phyloP scores from a whole-genome alignment of 2,888 invertebrate genomes.

The Latheticus oryzae region DNA sequence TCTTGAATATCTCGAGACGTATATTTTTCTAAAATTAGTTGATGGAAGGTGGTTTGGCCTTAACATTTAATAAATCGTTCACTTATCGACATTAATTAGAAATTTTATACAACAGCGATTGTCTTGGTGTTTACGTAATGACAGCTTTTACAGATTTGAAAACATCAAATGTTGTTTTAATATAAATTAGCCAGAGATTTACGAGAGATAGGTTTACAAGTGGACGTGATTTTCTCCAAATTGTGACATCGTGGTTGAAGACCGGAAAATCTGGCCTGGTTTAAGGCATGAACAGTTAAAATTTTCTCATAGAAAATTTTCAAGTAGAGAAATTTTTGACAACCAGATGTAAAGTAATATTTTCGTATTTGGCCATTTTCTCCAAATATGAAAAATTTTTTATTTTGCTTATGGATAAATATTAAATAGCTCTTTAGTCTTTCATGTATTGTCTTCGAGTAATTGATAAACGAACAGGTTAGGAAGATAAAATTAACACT shows the following conservation, averaged over 20 bases:
- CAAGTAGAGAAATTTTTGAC: no score
- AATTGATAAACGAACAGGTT: no score
- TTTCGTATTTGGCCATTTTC: no score
- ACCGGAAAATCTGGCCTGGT: constrained; percentile 33
- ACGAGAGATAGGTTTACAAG: constrained; percentile 21
- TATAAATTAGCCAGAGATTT: constrained; percentile 9
- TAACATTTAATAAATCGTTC: constrained; percentile 58
- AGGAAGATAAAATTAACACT: no score
- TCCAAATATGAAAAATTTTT: no score
- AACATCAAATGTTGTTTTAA: no score
- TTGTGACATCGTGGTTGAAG: constrained; percentile 33
- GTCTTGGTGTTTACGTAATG: constrained; percentile 16
- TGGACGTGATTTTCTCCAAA: constrained; percentile 31
- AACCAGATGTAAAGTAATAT: no score
- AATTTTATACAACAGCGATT: constrained; percentile 27
- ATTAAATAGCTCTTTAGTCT: no score
- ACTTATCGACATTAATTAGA: constrained; percentile 40
- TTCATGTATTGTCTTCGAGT: no score
- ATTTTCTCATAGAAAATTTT: background rate
- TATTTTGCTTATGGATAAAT: no score
- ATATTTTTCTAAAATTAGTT: constrained; percentile 47
- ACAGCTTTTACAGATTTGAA: background rate
- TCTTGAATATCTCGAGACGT: constrained; percentile 50
- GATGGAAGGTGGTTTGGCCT: constrained; percentile 53
- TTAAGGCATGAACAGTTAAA: constrained; percentile 18